Conservation (phyloP, 2,888 invertebrate species). For the Tetramorium bicarinatum region DNA sequence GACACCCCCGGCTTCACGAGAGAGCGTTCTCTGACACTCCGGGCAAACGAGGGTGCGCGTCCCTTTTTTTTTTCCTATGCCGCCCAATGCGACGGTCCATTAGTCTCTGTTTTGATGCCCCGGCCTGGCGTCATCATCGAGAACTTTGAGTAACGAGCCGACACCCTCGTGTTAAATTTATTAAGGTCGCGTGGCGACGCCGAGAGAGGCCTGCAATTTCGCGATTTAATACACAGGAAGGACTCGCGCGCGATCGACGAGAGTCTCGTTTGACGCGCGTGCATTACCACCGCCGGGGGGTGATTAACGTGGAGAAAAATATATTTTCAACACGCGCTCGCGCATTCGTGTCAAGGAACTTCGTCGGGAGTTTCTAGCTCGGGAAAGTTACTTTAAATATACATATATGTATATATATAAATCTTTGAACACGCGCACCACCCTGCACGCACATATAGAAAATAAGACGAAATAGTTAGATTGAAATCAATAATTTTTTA, state of each 20-base stretch:
- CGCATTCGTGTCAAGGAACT: conserved; percentile 22
- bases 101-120: conserved; percentile 55
- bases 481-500: background rate
- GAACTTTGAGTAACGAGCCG: conserved; percentile 52
- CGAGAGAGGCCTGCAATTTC: conserved; percentile 44
- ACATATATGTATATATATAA: background rate
- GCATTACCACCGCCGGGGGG: conserved; percentile 1
- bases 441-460: background rate
- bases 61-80: conserved; percentile 28
- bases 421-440: background rate
- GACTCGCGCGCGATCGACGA: conserved; percentile 28
- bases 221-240: conserved; percentile 45
- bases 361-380: conserved; percentile 5
- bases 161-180: conserved; percentile 49
- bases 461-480: background rate
- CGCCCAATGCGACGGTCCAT: conserved; percentile 62
- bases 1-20: conserved; percentile 64
- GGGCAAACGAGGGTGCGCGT: conserved; percentile 17
- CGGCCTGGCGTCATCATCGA: conserved; percentile 32
- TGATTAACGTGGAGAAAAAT: conserved; percentile 19
- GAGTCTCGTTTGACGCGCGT: conserved; percentile 25
- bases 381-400: background rate
- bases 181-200: conserved; percentile 47
- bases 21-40: conserved; percentile 63
- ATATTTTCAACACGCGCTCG: conserved; percentile 13